A percentile compares a stretch with the other conserved stretches of the same genome.
phyloP scores from a whole-genome alignment of 1,140 invertebrate species.

The Thaumatotibia leucotreta region DNA sequence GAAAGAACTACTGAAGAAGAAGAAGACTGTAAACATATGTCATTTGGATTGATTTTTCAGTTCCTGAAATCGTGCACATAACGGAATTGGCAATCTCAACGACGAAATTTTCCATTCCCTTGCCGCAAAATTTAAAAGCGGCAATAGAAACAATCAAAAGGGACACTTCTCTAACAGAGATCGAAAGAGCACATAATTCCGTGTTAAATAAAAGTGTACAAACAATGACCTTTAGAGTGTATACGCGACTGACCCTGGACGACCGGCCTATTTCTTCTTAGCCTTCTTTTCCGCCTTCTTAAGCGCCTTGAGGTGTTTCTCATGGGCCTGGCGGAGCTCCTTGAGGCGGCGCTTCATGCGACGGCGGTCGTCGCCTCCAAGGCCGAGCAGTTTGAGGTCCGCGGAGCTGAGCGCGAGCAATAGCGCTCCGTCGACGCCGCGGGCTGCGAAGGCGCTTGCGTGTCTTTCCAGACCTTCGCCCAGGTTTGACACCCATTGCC shows the following conservation, averaged over 20 bases:
- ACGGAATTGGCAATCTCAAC: too few species aligned
- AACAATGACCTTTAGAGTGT: not conserved
- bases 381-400: constrained; percentile 91
- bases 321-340: constrained; percentile 86
- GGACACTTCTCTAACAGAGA: too few species aligned
- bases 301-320: constrained; percentile 91
- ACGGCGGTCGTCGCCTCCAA: constrained; percentile 89
- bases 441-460: constrained; percentile 88
- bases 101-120: too few species aligned
- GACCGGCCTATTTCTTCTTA: constrained; percentile 78
- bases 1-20: too few species aligned
- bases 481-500: constrained; percentile 90
- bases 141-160: too few species aligned
- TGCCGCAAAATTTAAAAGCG: too few species aligned
- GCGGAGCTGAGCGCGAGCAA: constrained; percentile 90
- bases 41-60: too few species aligned
- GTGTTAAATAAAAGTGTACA: too few species aligned
- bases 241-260: constrained; percentile 1
- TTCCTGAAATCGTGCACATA: too few species aligned
- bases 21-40: too few species aligned
- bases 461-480: constrained; percentile 89
- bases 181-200: too few species aligned
- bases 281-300: constrained; percentile 86
- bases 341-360: constrained; percentile 93
- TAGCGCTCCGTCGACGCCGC: constrained; percentile 88